Base-by-base conservation (phyloP, 2,797 vertebrate species). In the Hoplostethus atlanticus region DNA sequence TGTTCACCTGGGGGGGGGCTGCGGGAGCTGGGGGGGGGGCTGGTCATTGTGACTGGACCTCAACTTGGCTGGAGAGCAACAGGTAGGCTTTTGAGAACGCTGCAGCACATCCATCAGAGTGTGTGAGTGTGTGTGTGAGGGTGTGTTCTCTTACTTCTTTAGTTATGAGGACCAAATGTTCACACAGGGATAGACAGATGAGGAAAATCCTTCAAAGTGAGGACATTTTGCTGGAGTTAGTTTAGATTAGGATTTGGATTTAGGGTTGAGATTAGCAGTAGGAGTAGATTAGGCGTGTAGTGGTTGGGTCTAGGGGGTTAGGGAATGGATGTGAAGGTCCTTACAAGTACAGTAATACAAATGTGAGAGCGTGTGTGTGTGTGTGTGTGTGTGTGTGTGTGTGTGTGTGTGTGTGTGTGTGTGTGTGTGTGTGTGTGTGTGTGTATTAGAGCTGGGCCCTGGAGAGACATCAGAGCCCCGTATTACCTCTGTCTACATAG, bases 1-100 rank as follows among this genome's bases (percentile, higher is more conserved):
- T 31, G 62, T 86, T 93, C 80, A 87, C 69, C 3, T 21, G 21
- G 21, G 21, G 21, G 21, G 21, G 1, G 21, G 1, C 21, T 21
- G 21, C 1, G 21, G 21, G 21, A 21, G 21, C 21, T 21, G 21
- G 21, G 21, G 1, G 21, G 21, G 21, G 21, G 21, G 1, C 21
- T 84, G 54, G 64, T 56, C 55, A 66, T 30, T 62, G 17, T 47
- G 30, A n/a, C 67, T 30, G 16, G 40, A 44, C 48, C 38, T 34
- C 42, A 16, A 28, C 10, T 38, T 56, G 51, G 47, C 50, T 6
- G 36, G 55, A 72, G 58, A 65, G 9, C 0, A 2, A 66, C 48
- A 52, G 63, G n/a, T 53, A 10, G 34, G 10, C 30, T 55, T 80
- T 66, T 76, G 68, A 73, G 53, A 21, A n/a, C n/a, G 53, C 59